Base-by-base conservation (phyloP, 1,140 invertebrate genomes). In the Theocolax elegans region DNA sequence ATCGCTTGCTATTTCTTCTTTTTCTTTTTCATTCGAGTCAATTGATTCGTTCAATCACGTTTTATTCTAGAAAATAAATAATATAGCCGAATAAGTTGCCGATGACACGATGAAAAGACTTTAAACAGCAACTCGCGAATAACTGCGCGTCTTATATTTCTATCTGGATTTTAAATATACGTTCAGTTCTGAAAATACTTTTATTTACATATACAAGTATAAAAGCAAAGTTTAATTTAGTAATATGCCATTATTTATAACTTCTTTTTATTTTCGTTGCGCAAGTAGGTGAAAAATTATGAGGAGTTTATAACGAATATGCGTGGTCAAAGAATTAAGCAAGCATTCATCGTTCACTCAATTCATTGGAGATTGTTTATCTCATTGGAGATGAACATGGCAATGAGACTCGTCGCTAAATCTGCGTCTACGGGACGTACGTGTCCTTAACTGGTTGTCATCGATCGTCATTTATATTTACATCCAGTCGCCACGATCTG, bases 391-490 rank as follows among this genome's bases (percentile, higher is more conserved):
- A 31, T 10, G 0, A 7, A 31, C 19, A 17, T 35, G 9, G 19
- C 29, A 13, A 6, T 49, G 29, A 35, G 29, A n/a, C n/a, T n/a
- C n/a, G n/a, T n/a, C 29, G 25, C 35, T 64, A 64, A 51, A 53
- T 64, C 31, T 40, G 48, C n/a, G 38, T 42, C 35, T n/a, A n/a
- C n/a, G n/a, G n/a, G n/a, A n/a, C n/a, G n/a, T n/a, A n/a, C 51
- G 27, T 31, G 21, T 44, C 7, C 2, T 12, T 21, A 27, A 42
- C 17, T 19, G 48, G 15, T 42, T 27, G 49, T 65, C 49, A 53
- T 65, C 38, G 63, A 65, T 54, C 31, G 35, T 54, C 63, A 54
- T 65, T 65, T 54, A 65, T 65, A 65, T 40, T 65, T 54, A 65
- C 49, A 54, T 29, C 15, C 63, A 40, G 35, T 54, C 49, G 35